Percentiles rank a stretch among this genome's conserved stretches.
These are phyloP conservation scores for Cladopsammia gracilis DNA, from an alignment of 64 coral and sea anemone genomes.

Conservation along the genomic window DNA sequence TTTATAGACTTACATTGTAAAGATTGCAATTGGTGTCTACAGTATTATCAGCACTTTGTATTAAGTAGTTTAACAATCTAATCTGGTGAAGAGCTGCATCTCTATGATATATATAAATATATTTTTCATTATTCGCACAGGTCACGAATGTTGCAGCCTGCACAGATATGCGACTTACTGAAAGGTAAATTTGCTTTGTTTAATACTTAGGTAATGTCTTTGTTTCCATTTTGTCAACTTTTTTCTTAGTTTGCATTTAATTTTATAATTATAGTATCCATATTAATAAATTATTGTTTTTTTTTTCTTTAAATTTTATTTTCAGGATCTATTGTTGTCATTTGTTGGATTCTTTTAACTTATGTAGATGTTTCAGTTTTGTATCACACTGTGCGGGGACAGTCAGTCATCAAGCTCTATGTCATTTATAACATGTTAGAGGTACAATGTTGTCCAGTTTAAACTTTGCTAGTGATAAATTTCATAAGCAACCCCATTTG, in stretches of 20 bases:
- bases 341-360: slow-evolving; percentile 73
- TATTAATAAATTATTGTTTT: too few relatives aligned
- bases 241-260: not conserved
- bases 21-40: too few relatives aligned
- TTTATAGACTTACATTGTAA: too few relatives aligned
- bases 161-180: slow-evolving; percentile 91
- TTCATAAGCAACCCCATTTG: too few relatives aligned
- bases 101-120: not conserved
- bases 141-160: slow-evolving; percentile 82
- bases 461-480: too few relatives aligned
- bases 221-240: not conserved
- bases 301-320: slow-evolving; percentile 6
- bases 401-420: slow-evolving; percentile 99
- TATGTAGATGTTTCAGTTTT: slow-evolving; percentile 95
- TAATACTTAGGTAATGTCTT: not conserved
- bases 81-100: too few relatives aligned
- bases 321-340: slow-evolving; percentile 87
- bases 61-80: not conserved
- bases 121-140: slow-evolving; percentile 23
- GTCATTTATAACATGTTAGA: slow-evolving; percentile 99
- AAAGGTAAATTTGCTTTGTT: slow-evolving; percentile 68
- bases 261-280: not conserved
- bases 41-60: too few relatives aligned
- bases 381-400: slow-evolving; percentile 97
- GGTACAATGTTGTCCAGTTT: slow-evolving; percentile 56